Base-by-base conservation (phyloP, 2,797 vertebrate species). In the Mus spretus region DNA sequence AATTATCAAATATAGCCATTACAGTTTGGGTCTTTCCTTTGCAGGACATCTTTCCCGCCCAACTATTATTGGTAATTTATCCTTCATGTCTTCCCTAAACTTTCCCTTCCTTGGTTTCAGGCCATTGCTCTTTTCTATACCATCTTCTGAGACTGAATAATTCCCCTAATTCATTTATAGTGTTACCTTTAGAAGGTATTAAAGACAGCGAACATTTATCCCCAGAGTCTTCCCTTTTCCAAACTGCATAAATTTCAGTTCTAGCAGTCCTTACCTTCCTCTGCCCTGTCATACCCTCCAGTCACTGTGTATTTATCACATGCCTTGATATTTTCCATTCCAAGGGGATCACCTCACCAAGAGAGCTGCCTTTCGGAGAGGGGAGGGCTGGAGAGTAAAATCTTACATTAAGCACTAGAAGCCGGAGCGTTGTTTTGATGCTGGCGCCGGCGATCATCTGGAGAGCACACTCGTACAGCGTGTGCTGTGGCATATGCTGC, bases 61-160 rank as follows among this genome's bases (percentile, higher is more conserved):
- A 97, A 96, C 98, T 98, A 97, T 97, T 97, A 95, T 93, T 96
- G 77, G 83, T 72, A 90, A 97, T 98, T 97, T 98, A 95, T 80
- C 97, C 95, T 77, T 97, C 95, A 37, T 92, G 93, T 97, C 98
- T 98, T 97, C 93, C 90, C 94, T 97, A 98, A 98, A 98, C 97
- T 97, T 98, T 97, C 98, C 94, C 97, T 98, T 98, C 93, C 89
- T 96, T 97, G 97, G 96, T 97, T 98, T 98, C 97, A 97, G 97
- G 96, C 97, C 95, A 92, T 98, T 98, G 97, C 89, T 97, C 91
- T 97, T 98, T 96, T 47, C 98, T 96, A 84, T 96, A 78, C 97
- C 97, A 95, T 98, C 96, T 98, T 98, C 96, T 50, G 97, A 82
- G 91, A 61, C 95, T n/a, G 88, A 74, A 40, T 4, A 96, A 72